These are phyloP conservation scores for Malacoraja senta DNA, from an alignment of 2,797 vertebrate genomes.

Conservation along the genomic window DNA sequence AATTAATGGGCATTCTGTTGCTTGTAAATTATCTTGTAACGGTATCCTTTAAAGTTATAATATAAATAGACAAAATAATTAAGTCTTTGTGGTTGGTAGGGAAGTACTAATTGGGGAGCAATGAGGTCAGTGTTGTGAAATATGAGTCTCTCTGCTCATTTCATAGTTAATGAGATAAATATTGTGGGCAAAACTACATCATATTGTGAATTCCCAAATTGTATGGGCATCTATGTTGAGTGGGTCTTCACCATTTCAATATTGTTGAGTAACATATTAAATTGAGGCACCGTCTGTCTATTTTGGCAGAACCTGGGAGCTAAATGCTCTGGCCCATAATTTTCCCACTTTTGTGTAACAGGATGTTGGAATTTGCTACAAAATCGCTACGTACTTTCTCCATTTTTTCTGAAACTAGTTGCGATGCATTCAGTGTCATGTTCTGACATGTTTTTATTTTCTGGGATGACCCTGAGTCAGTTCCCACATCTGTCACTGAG, in stretches of 20 bases:
- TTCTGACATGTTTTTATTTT: too few species aligned
- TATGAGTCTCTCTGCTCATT: not conserved
- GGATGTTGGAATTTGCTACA: not conserved
- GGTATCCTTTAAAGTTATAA: not conserved
- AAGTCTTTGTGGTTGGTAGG: not conserved
- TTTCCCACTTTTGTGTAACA: too few species aligned
- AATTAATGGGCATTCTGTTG: not conserved
- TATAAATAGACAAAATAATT: constrained; percentile 1
- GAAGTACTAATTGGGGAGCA: not conserved
- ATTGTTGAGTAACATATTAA: not conserved
- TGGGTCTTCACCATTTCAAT: not conserved
- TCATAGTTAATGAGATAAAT: not conserved
- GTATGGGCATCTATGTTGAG: not conserved
- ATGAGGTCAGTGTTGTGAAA: not conserved
- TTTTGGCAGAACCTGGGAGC: not conserved
- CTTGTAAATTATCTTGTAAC: not conserved
- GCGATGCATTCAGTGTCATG: not conserved
- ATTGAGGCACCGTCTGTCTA: not conserved
- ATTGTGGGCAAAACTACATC: not conserved
- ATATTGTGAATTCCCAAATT: not conserved
- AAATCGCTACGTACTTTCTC: not conserved
- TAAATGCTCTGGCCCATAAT: not conserved
- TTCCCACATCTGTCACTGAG: not conserved
- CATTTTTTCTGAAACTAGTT: not conserved
- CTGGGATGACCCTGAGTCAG: not conserved